Evolutionary conservation across 2,888 invertebrate species (phyloP).

Genomic region (Cheilosia soror): DNA sequence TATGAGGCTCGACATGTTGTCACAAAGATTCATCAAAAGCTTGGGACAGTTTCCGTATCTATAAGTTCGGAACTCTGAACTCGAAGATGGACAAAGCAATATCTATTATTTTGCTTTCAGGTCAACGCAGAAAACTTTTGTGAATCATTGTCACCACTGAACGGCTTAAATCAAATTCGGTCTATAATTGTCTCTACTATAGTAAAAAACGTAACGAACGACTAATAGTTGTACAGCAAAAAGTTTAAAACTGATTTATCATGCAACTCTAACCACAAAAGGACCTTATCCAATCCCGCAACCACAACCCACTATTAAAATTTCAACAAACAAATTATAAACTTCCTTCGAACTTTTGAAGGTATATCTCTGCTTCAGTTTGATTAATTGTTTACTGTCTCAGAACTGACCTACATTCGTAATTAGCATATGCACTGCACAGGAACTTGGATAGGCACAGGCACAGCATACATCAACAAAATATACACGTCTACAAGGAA

Average conservation of each 20-base stretch:
- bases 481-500: slow-evolving; percentile 24
- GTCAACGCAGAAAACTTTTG: too few relatives aligned
- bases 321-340: slow-evolving; percentile 38
- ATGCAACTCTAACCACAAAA: background rate
- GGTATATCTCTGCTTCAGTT: background rate
- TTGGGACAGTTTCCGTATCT: too few relatives aligned
- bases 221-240: background rate
- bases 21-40: too few relatives aligned
- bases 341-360: slow-evolving; percentile 35
- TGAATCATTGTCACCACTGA: too few relatives aligned
- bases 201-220: too few relatives aligned
- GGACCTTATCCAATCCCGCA: background rate
- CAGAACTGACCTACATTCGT: slow-evolving; percentile 71
- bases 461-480: slow-evolving; percentile 23
- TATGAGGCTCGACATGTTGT: too few relatives aligned
- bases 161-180: too few relatives aligned
- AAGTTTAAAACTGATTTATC: slow-evolving; percentile 4
- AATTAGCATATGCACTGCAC: slow-evolving; percentile 56
- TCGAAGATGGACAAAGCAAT: too few relatives aligned
- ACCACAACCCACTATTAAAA: background rate
- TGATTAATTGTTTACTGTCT: slow-evolving; percentile 61
- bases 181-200: too few relatives aligned
- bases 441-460: too few relatives aligned
- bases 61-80: too few relatives aligned
- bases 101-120: too few relatives aligned